These are phyloP conservation scores for Glomeris maerens DNA, from an alignment of 1,140 invertebrate species.

Conservation along the genomic window DNA sequence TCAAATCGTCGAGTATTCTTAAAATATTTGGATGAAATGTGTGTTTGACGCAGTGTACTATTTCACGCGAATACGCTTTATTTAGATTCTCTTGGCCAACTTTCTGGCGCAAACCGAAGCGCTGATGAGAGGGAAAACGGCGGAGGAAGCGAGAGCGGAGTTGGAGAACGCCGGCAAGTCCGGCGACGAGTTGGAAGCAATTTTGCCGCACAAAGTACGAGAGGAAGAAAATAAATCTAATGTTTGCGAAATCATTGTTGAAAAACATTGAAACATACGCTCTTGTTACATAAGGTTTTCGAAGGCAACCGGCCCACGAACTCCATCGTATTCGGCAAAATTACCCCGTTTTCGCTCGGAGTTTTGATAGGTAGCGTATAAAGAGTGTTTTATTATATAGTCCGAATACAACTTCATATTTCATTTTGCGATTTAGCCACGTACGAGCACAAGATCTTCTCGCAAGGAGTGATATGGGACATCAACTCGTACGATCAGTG, in stretches of 20 bases:
- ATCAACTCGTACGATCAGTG: constrained; percentile 99
- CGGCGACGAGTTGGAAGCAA: constrained; percentile 44
- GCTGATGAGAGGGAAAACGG: constrained; percentile 77
- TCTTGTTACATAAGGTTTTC: constrained; percentile 53
- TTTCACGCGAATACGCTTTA: too few species aligned
- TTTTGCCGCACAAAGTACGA: constrained; percentile 75
- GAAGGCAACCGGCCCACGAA: constrained; percentile 94
- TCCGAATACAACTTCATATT: constrained; percentile 13
- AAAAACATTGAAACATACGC: constrained; percentile 6
- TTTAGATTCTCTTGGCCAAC: constrained; percentile 86
- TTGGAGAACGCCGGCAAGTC: constrained; percentile 40
- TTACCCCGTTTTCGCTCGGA: constrained; percentile 89
- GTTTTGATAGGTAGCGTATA: constrained; percentile 72
- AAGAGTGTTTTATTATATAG: background rate
- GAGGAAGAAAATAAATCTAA: background rate
- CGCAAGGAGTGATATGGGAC: constrained; percentile 96
- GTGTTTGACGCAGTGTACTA: too few species aligned
- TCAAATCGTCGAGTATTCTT: too few species aligned
- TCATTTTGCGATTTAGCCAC: constrained; percentile 55
- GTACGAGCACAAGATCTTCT: constrained; percentile 99
- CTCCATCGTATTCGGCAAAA: constrained; percentile 83
- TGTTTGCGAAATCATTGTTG: background rate
- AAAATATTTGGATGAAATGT: too few species aligned
- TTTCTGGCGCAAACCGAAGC: constrained; percentile 98
- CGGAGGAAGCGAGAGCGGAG: constrained; percentile 59